Evolutionary conservation across 2,888 invertebrate genomes (phyloP).

Genomic region (Temnothorax unifasciatus): DNA sequence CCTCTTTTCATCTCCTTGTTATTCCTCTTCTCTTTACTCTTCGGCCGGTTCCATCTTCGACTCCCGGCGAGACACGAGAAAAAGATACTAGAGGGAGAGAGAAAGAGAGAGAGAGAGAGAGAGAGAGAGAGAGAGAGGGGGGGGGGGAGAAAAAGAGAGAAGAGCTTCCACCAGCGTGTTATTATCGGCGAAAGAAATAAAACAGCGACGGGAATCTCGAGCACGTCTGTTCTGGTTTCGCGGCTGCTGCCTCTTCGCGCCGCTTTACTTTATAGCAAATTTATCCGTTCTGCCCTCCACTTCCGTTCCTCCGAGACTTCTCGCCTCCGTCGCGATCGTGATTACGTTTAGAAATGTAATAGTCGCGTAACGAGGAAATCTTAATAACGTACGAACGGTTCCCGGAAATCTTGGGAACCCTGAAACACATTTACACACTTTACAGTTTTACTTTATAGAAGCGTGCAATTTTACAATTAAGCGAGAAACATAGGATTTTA

Average conservation of each 20-base stretch:
- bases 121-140: background rate
- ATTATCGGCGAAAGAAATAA: conserved; percentile 47
- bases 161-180: conserved; percentile 35
- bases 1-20: conserved; percentile 55
- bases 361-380: conserved; percentile 7
- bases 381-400: background rate
- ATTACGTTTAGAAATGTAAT: conserved; percentile 12
- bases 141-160: background rate
- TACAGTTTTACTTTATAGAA: background rate
- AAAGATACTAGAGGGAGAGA: conserved; percentile 5
- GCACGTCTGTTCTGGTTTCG: conserved; percentile 54
- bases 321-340: background rate
- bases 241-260: conserved; percentile 44
- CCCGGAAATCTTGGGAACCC: background rate
- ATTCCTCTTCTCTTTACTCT: conserved; percentile 48
- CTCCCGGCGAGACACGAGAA: conserved; percentile 36
- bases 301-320: conserved; percentile 17
- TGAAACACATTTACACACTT: background rate
- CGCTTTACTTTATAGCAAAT: conserved; percentile 41
- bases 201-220: conserved; percentile 43
- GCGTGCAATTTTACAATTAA: background rate
- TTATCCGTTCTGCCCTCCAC: background rate
- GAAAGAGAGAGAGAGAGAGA: background rate
- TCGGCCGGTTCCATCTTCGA: conserved; percentile 22
- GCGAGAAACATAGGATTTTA: background rate